These are phyloP conservation scores for Pristionchus arcanus DNA, from an alignment of 2,888 invertebrate genomes.

Conservation along the genomic window DNA sequence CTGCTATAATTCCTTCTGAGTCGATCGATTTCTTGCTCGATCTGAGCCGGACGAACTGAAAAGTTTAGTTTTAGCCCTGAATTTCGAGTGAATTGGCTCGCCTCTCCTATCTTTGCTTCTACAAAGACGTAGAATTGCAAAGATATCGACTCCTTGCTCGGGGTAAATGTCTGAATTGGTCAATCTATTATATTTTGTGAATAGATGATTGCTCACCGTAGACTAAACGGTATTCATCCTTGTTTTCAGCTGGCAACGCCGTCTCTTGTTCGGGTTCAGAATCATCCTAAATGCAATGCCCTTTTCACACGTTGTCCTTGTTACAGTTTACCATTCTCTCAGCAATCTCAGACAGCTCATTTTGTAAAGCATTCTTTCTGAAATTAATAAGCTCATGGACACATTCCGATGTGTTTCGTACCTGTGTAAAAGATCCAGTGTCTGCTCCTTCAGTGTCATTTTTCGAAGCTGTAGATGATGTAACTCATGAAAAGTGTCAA, in stretches of 20 bases:
- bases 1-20: background rate
- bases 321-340: too few species aligned
- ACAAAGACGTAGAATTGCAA: background rate
- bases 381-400: too few species aligned
- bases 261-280: too few species aligned
- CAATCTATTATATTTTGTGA: background rate
- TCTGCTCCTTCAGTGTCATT: background rate
- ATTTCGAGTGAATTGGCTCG: background rate
- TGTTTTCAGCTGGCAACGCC: too few species aligned
- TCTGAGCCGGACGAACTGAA: background rate
- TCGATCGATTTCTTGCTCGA: background rate
- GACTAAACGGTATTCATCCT: too few species aligned
- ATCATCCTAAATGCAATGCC: too few species aligned
- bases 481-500: too few species aligned
- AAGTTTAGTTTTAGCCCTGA: background rate
- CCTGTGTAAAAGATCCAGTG: background rate
- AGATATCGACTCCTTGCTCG: background rate
- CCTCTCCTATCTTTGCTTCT: background rate
- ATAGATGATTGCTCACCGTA: too few species aligned
- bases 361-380: too few species aligned
- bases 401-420: background rate
- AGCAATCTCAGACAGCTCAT: too few species aligned
- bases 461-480: too few species aligned
- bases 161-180: background rate
- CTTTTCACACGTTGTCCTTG: too few species aligned